Evolutionary conservation across 53 echinoderm and acorn worm species (phyloP), one percentile per base, ranked within the genome.

Genomic region (Paelopatides confundens): DNA sequence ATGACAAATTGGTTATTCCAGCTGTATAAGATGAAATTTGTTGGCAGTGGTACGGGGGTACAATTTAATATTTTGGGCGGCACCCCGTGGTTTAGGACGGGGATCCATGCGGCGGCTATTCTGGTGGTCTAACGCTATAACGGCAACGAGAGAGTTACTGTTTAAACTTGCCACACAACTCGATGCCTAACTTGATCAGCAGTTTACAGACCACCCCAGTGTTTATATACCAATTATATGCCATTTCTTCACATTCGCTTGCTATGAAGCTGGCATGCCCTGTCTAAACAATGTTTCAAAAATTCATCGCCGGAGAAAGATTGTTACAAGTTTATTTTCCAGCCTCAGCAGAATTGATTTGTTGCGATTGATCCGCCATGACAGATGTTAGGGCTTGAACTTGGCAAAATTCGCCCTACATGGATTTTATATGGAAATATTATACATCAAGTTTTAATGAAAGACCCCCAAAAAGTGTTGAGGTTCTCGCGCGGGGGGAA

Each of bases 141-240:
- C 63, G 63, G 36, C 84, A 83, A 83, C 23, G 46, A 87, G 91
- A 91, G 91, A 91, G 91, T 91, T 69, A 91, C 91, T 86, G 91
- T 91, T 91, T 91, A 91, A 91, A 91, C 66, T 91, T 87, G 71
- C 91, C 91, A 91, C 91, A 91, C 91, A 91, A 86, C 86, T 86
- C 52, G 91, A 81, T 70, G 86, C 77, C 37, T 63, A 86, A 91
- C 86, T 53, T 43, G 86, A 91, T 81, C 77, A 86, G 86, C 82
- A 29, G 70, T 81, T 64, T 66, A 62, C 49, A 86, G 91, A 91
- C 91, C 91, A 91, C 86, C 91, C 81, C 86, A 69, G 91, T 91
- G 91, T 91, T 91, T 91, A 86, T 91, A 86, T 87, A 91, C 58
- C 82, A 86, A 91, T 86, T 91, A 83, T 32, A 83, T 38, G 65